Base-by-base conservation (phyloP, 2,797 vertebrate species). In the Microchirus variegatus region DNA sequence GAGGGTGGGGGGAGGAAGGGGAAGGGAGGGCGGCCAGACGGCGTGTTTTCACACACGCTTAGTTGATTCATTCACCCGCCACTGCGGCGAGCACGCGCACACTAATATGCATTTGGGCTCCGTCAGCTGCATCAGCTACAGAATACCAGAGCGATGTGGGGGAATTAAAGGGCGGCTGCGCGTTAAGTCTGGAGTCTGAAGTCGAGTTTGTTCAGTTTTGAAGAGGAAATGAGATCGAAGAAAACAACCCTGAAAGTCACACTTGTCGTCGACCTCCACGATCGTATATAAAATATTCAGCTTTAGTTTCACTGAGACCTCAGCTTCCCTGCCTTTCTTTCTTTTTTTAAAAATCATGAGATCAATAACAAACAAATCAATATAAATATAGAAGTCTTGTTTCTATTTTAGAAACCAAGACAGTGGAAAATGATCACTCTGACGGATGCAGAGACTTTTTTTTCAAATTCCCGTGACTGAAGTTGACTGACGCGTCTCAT, bases 11-110 rank as follows among this genome's bases (percentile, higher is more conserved):
- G 13, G 66, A 53, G 57, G 12, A 44, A 51, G 37, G 36, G 19
- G 14, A 38, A 47, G 19, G 6, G 41, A 15, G 49, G 9, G 66
- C 61, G 68, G 74, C 79, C 77, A 87, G 84, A 80, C 76, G 47
- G 73, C 16, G 61, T 59, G 68, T 74, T 72, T 70, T 82, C 78
- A 82, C 78, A 86, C 76, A 77, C 67, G 62, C 82, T 80, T 59
- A 63, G 82, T 77, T 54, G 65, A 79, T 84, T 82, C 83, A 81
- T 87, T 88, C 84, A 85, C 65, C 73, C 75, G 58, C 78, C 68
- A 22, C 68, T 51, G 70, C 62, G 19, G 62, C 61, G 77, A 67
- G 56, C 10, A 8, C 7, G 11, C 47, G 60, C 70, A 55, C 47
- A 35, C 69, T 76, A 73, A 79, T 77, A 70, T 59, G 53, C 77